phyloP scores from a whole-genome alignment of 35 echinoderm and acorn worm species.

The Apostichopus californicus region DNA sequence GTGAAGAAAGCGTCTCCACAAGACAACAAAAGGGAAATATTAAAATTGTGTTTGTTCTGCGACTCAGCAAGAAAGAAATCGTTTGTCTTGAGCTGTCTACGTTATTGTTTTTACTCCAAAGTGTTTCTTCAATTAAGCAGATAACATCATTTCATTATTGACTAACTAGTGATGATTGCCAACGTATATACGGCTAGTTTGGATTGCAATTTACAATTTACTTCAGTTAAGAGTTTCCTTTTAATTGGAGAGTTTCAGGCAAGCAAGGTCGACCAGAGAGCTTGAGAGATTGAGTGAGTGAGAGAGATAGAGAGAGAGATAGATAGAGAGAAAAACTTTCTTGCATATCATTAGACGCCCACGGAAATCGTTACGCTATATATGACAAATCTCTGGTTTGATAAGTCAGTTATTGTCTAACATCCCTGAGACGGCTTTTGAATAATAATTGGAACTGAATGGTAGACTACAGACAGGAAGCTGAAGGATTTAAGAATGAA shows the following conservation, averaged over 20 bases:
- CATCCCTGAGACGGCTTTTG: background rate
- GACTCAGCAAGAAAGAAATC: too few relatives aligned
- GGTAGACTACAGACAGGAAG: background rate
- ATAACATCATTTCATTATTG: background rate
- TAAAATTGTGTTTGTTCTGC: too few relatives aligned
- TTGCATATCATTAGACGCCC: constrained; percentile 23
- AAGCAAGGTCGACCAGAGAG: background rate
- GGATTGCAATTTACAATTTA: background rate
- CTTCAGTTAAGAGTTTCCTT: background rate
- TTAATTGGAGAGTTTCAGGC: background rate
- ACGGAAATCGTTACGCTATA: background rate
- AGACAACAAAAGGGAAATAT: too few relatives aligned
- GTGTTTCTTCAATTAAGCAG: background rate
- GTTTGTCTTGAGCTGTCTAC: too few relatives aligned
- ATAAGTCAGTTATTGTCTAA: constrained; percentile 15
- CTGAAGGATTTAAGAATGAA: constrained; percentile 30
- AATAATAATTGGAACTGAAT: constrained; percentile 17
- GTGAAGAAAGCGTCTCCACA: background rate
- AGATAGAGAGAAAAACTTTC: background rate
- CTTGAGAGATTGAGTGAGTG: background rate
- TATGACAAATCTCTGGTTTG: constrained; percentile 16
- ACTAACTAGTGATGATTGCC: background rate
- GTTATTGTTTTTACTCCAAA: background rate
- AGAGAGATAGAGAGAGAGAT: background rate
- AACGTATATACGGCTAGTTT: background rate